Evolutionary conservation across 2,888 invertebrate genomes (phyloP).

Genomic region (Archaeoteleia sp.): DNA sequence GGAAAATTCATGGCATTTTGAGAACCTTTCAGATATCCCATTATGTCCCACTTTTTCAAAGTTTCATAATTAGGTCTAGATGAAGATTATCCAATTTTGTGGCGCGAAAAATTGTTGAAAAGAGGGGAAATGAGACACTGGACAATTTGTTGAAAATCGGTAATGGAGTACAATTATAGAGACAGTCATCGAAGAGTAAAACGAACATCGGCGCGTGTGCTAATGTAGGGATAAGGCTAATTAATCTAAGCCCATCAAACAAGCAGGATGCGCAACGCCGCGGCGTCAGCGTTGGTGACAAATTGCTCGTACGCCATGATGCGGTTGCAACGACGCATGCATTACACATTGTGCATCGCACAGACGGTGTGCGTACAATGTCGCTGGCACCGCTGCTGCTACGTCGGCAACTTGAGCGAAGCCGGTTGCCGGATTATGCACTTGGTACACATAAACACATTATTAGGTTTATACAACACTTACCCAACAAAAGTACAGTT

Average conservation of each 20-base stretch:
- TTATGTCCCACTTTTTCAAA: too few relatives aligned
- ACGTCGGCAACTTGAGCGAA: conserved; percentile 46
- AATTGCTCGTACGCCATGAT: conserved; percentile 67
- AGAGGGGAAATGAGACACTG: not conserved
- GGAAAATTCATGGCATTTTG: too few relatives aligned
- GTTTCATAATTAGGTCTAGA: too few relatives aligned
- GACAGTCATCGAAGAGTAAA: conserved; percentile 35
- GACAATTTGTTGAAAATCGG: not conserved
- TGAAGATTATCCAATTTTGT: too few relatives aligned
- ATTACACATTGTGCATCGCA: conserved; percentile 50
- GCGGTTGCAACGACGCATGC: conserved; percentile 55
- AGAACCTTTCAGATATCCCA: too few relatives aligned
- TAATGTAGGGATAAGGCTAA: conserved; percentile 64
- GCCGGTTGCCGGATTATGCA: conserved; percentile 38
- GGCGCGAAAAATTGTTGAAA: too few relatives aligned
- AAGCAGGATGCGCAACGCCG: conserved; percentile 59
- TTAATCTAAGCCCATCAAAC: conserved; percentile 72
- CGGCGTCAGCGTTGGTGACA: conserved; percentile 67
- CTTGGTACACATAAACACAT: conserved; percentile 30
- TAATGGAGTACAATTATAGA: not conserved
- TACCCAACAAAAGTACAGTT: too few relatives aligned
- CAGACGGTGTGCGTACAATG: conserved; percentile 50
- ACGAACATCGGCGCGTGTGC: conserved; percentile 33
- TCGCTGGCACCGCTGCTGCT: conserved; percentile 49
- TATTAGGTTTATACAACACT: conserved; percentile 32